Evolutionary conservation across 2,797 vertebrate species (phyloP).

Genomic region (Dryobates pubescens): DNA sequence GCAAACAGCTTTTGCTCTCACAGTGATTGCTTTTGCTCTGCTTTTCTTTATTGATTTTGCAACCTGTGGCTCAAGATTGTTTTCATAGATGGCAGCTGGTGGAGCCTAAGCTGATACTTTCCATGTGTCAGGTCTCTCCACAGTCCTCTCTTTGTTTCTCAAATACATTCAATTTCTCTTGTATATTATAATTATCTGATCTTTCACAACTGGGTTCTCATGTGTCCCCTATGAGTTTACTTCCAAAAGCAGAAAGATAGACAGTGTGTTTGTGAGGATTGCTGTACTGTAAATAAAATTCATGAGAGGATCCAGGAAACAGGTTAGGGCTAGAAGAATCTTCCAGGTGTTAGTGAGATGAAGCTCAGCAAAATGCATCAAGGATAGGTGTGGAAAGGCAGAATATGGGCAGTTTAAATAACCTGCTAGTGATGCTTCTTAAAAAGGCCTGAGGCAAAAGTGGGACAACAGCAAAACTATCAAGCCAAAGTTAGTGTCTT

Average conservation of each 20-base stretch:
- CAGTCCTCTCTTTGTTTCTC: background rate
- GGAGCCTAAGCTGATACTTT: background rate
- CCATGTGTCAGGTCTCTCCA: background rate
- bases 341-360: background rate
- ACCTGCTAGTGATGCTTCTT: background rate
- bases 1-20: background rate
- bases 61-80: background rate
- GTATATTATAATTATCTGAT: background rate
- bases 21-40: background rate
- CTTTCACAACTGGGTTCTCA: background rate
- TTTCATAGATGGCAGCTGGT: background rate
- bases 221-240: background rate
- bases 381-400: background rate
- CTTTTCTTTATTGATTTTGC: constrained; percentile 35
- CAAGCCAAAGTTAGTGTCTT: background rate
- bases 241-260: background rate
- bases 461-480: background rate
- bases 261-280: background rate
- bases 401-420: background rate
- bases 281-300: background rate
- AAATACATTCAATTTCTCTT: background rate
- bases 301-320: background rate
- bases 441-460: background rate
- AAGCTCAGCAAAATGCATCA: background rate
- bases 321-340: background rate